Evolutionary conservation across 1,140 invertebrate species (phyloP).

Genomic region (Holotrichia oblita): DNA sequence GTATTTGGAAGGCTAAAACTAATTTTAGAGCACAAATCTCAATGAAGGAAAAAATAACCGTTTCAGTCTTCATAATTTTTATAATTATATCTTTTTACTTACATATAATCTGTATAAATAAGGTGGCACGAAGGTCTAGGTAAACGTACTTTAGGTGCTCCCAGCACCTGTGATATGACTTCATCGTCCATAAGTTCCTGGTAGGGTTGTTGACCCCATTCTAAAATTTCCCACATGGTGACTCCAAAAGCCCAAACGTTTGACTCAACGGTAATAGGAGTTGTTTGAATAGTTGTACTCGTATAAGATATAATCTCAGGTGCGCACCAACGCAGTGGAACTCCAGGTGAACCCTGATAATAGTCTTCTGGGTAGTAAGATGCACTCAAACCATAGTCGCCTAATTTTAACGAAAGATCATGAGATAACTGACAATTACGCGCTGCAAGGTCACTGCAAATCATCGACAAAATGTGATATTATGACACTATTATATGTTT

Average conservation of each 20-base stretch:
- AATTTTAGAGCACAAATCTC: no score
- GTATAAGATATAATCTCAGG: conserved; percentile 77
- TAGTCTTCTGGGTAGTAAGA: conserved; percentile 76
- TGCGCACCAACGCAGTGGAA: conserved; percentile 81
- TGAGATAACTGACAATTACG: conserved; percentile 71
- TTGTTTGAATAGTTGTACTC: conserved; percentile 74
- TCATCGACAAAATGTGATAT: neutral
- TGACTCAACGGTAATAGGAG: conserved; percentile 68
- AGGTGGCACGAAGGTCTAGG: conserved; percentile 61
- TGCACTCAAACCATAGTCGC: conserved; percentile 72
- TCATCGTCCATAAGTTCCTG: conserved; percentile 73
- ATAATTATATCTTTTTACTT: conserved; percentile 43
- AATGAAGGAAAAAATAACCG: no score
- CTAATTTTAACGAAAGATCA: conserved; percentile 70
- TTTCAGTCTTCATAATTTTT: no score
- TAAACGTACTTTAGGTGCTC: conserved; percentile 53
- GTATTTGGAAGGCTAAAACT: no score
- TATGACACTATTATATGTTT: no score
- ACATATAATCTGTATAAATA: conserved; percentile 61
- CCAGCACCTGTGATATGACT: conserved; percentile 64
- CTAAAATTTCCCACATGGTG: conserved; percentile 80
- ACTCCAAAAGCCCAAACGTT: conserved; percentile 90
- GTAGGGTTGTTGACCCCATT: conserved; percentile 79
- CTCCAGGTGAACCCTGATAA: conserved; percentile 72
- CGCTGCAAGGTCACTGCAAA: conserved; percentile 72